Conservation (phyloP, 2,113 vertebrate species). For the Perccottus glenii region DNA sequence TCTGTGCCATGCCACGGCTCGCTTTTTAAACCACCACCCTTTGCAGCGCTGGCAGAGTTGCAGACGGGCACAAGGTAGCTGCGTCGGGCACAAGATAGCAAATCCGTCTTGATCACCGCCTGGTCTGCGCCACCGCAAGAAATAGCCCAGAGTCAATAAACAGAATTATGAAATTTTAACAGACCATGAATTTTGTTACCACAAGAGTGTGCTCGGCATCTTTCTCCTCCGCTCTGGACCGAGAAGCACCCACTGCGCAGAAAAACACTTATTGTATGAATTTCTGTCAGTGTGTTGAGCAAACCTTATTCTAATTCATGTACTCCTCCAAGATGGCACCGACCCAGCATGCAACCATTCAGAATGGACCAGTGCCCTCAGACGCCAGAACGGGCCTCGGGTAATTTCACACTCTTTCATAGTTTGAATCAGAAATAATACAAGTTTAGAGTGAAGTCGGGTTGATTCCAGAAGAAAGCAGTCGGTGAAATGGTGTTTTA, state of each 20-base stretch:
- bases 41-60: too few relatives aligned
- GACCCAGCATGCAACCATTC: constrained; percentile 57
- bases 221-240: constrained; percentile 15
- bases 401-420: constrained; percentile 76
- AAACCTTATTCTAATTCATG: constrained; percentile 66
- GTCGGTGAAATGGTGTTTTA: constrained; percentile 19
- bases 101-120: too few relatives aligned
- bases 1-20: too few relatives aligned
- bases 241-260: constrained; percentile 40
- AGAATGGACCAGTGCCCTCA: constrained; percentile 63
- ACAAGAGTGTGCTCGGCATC: constrained; percentile 1
- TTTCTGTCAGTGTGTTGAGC: constrained; percentile 47
- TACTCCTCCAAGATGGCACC: constrained; percentile 65
- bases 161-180: not conserved
- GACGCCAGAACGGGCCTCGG: constrained; percentile 59
- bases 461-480: constrained; percentile 44
- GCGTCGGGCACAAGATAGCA: too few relatives aligned
- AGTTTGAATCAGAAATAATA: constrained; percentile 65
- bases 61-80: too few relatives aligned
- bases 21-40: too few relatives aligned
- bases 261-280: constrained; percentile 59
- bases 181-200: not conserved
- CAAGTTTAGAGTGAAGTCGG: constrained; percentile 43
- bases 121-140: not conserved
- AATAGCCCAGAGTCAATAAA: not conserved